phyloP scores from a whole-genome alignment of 2,797 vertebrate species.

The Balearica regulorum region DNA sequence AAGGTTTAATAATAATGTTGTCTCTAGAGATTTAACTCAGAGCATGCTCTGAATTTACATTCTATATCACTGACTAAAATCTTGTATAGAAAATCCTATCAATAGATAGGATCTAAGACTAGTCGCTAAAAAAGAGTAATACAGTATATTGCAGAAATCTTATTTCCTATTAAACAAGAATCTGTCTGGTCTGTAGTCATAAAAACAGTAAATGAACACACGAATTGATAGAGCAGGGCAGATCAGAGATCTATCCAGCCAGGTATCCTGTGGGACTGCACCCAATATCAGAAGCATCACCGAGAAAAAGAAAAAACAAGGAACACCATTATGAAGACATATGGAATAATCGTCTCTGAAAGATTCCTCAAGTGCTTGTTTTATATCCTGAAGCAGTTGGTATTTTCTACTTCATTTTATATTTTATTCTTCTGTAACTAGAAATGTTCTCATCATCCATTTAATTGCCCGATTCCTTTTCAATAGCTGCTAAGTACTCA shows the following conservation, averaged over 20 bases:
- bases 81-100: slow-evolving; percentile 14
- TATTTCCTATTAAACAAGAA: neutral
- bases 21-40: slow-evolving; percentile 57
- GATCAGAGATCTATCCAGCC: neutral
- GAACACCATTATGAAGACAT: neutral
- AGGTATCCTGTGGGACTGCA: neutral
- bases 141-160: neutral
- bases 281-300: neutral
- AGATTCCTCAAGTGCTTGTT: neutral
- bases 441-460: neutral
- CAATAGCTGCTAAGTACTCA: neutral
- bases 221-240: neutral
- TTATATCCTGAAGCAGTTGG: neutral
- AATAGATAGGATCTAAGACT: neutral
- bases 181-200: neutral
- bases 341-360: neutral
- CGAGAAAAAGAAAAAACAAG: neutral
- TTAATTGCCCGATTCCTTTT: slow-evolving; percentile 1
- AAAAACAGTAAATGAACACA: neutral
- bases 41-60: slow-evolving; percentile 50
- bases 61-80: slow-evolving; percentile 34
- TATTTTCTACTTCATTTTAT: neutral
- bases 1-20: slow-evolving; percentile 60
- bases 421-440: neutral
- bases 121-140: neutral